Evolutionary conservation across 2,888 invertebrate species (phyloP).

Genomic region (Drosophila colorata): DNA sequence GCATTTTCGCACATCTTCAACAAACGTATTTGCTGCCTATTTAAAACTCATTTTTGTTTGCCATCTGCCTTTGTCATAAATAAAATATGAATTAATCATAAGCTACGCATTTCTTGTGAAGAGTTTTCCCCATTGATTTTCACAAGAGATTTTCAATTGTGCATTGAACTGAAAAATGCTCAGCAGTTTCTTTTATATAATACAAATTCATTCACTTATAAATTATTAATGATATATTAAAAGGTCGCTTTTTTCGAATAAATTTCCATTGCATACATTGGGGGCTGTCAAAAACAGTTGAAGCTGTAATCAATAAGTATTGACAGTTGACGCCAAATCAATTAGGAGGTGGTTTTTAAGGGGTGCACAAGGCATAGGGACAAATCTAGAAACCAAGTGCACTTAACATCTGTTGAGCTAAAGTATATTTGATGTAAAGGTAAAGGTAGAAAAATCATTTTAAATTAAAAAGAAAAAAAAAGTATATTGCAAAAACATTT

Average conservation of each 20-base stretch:
- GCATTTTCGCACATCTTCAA: constrained; percentile 7
- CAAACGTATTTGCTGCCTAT: constrained; percentile 17
- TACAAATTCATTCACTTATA: constrained; percentile 59
- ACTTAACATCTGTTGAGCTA: constrained; percentile 3
- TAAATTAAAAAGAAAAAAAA: neutral
- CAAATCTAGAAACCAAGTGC: neutral
- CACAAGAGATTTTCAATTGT: constrained; percentile 57
- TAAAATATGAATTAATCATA: constrained; percentile 76
- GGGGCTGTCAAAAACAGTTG: constrained; percentile 58
- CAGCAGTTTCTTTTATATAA: constrained; percentile 11
- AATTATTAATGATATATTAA: constrained; percentile 77
- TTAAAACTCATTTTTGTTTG: constrained; percentile 35
- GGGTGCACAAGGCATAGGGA: neutral
- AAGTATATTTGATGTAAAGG: neutral
- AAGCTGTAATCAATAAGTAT: constrained; percentile 14
- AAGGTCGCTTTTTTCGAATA: constrained; percentile 28
- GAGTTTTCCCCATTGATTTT: constrained; percentile 5
- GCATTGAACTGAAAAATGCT: constrained; percentile 59
- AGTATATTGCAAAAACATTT: too few species aligned
- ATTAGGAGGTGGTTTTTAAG: constrained; percentile 30
- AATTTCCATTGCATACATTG: constrained; percentile 20
- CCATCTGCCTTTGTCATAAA: constrained; percentile 71
- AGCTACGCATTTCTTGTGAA: constrained; percentile 30
- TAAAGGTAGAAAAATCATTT: neutral
- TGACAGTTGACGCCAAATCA: constrained; percentile 41